These are phyloP conservation scores for Opisthocomus hoazin DNA, from an alignment of 2,113 vertebrate genomes.

Conservation along the genomic window DNA sequence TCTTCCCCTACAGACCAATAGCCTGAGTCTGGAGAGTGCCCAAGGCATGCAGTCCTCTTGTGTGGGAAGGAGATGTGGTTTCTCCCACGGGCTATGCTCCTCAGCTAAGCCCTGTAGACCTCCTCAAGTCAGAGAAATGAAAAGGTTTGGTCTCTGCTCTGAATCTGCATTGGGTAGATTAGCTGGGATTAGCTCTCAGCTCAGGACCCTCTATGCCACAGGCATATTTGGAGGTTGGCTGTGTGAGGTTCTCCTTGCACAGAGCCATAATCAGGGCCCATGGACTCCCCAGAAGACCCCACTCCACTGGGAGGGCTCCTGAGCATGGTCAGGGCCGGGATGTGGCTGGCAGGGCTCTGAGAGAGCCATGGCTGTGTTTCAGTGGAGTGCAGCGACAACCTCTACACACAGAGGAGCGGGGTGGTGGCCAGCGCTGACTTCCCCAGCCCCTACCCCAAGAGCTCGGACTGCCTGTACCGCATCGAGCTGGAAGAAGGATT, in stretches of 20 bases:
- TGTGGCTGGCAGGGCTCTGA: not conserved
- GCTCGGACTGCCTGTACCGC: slow-evolving; percentile 85
- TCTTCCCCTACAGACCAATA: not conserved
- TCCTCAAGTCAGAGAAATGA: not conserved
- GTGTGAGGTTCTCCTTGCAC: not conserved
- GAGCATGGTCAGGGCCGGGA: not conserved
- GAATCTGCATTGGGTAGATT: not conserved
- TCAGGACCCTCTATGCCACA: not conserved
- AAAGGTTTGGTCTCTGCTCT: not conserved
- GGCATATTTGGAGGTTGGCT: not conserved
- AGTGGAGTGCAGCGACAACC: slow-evolving; percentile 91
- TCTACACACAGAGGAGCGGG: slow-evolving; percentile 84
- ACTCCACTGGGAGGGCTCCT: not conserved
- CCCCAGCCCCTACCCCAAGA: slow-evolving; percentile 90
- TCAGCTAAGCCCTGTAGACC: not conserved
- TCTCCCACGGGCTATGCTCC: not conserved
- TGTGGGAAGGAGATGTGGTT: not conserved
- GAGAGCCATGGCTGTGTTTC: slow-evolving; percentile 14
- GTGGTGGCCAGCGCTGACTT: slow-evolving; percentile 83
- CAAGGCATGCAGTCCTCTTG: not conserved
- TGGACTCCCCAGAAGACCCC: not conserved
- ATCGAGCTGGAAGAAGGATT: slow-evolving; percentile 88
- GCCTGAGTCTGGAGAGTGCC: not conserved
- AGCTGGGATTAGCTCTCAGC: not conserved
- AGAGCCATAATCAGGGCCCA: not conserved